Base-by-base conservation (phyloP, 2,113 vertebrate genomes). In the Xerus inauris region DNA sequence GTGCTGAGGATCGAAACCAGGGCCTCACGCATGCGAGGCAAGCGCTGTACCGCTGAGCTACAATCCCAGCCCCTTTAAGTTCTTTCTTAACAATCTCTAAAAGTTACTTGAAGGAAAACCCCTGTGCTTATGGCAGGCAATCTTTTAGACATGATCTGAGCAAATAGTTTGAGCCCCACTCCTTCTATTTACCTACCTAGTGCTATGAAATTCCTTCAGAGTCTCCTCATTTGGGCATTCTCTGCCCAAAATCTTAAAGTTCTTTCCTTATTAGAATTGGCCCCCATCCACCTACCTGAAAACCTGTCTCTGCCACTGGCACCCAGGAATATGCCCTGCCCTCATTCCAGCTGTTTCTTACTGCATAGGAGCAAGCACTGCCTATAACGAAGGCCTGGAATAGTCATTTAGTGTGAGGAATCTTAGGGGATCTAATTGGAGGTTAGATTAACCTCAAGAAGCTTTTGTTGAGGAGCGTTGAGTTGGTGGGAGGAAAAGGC, bases 391-490 rank as follows among this genome's bases (percentile, higher is more conserved):
- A 26, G 13, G 42, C 8, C n/a, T 93, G 17, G 67, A 57, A 32
- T 65, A 30, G 42, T 89, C 40, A 6, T 35, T 42, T 51, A 42
- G 17, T 26, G 35, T 35, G 20, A n/a, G 54, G 59, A 82, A 24
- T 47, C 8, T 64, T 35, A 49, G 38, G 22, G 20, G 76, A 64
- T 16, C 24, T 62, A 45, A 20, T 0, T 92, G 87, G 69, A 81
- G 26, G 40, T 35, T 75, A 76, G n/a, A 77, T 64, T 75, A 49
- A 32, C 8, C 16, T 9, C n/a, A 76, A 51, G 51, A n/a, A 62
- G 2, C 1, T 0, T 28, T 9, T 35, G 20, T n/a, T 8, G 24
- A 17, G 57, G 54, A 47, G 5, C 51, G 1, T 51, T 42, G 19
- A 75, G 16, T 45, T 47, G 22, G 42, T 51, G 45, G 71, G 38